Evolutionary conservation across 2,113 vertebrate genomes (phyloP).

Genomic region (Naja naja): DNA sequence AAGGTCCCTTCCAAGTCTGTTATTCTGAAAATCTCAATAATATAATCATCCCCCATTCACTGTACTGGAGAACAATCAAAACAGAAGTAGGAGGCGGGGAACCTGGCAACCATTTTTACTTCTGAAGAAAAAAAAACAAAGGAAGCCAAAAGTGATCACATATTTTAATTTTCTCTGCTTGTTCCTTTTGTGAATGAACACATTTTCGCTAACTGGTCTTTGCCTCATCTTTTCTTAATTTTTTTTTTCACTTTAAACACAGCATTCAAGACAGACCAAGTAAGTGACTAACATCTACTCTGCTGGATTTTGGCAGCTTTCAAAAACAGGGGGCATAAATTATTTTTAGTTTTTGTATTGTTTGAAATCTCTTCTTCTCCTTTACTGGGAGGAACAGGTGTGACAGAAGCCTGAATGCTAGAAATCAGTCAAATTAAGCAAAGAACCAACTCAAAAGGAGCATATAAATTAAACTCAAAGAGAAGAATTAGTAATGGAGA

Average conservation of each 20-base stretch:
- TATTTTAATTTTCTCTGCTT: not conserved
- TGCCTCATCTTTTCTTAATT: not conserved
- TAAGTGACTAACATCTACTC: conserved; percentile 4
- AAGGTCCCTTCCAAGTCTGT: not conserved
- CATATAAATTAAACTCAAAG: not conserved
- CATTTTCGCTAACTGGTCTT: not conserved
- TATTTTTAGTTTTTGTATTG: conserved; percentile 10
- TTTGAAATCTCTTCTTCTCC: not conserved
- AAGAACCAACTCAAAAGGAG: not conserved
- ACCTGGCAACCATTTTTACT: not conserved
- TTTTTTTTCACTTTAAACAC: not conserved
- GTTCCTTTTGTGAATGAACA: not conserved
- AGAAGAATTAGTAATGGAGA: not conserved
- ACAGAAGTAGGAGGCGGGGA: not conserved
- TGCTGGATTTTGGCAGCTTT: conserved; percentile 2
- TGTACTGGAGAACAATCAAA: not conserved
- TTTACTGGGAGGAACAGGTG: conserved; percentile 1
- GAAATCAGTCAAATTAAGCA: conserved; percentile 25
- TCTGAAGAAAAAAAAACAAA: not conserved
- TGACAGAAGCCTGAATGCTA: not conserved
- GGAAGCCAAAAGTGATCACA: not conserved
- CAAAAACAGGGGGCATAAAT: not conserved
- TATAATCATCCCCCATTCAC: not conserved
- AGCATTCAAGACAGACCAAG: not conserved
- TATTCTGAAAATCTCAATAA: not conserved